phyloP scores from a whole-genome alignment of 2,888 invertebrate species.

The Drosophila vallismaia region DNA sequence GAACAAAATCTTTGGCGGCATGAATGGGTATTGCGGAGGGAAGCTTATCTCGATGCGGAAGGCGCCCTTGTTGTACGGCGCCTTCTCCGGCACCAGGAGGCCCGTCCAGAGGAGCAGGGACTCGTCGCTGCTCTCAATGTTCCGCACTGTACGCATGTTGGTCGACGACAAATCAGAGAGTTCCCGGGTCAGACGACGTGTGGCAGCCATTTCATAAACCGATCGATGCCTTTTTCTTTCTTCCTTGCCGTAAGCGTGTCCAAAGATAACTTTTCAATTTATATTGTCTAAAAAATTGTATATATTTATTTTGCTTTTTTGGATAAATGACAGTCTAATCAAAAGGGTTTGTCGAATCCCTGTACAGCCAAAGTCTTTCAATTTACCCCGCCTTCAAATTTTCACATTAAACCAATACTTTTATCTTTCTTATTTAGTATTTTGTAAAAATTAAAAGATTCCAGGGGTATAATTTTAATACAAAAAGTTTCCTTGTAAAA shows the following conservation, averaged over 20 bases:
- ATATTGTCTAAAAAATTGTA: slow-evolving; percentile 17
- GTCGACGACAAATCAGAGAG: slow-evolving; percentile 93
- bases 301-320: slow-evolving; percentile 11
- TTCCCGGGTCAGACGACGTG: slow-evolving; percentile 87
- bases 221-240: background rate
- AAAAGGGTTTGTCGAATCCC: slow-evolving; percentile 9
- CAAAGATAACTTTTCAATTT: slow-evolving; percentile 18
- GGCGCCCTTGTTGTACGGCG: slow-evolving; percentile 99
- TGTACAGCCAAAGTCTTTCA: background rate
- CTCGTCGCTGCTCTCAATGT: slow-evolving; percentile 96
- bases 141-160: slow-evolving; percentile 92
- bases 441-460: background rate
- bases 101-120: slow-evolving; percentile 98
- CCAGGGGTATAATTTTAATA: background rate
- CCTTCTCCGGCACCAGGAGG: slow-evolving; percentile 97
- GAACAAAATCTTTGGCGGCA: slow-evolving; percentile 99
- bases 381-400: slow-evolving; percentile 2
- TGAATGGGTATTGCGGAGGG: slow-evolving; percentile 99
- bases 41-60: slow-evolving; percentile 99
- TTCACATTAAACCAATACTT: no score
- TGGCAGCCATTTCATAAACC: slow-evolving; percentile 69
- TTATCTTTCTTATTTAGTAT: background rate
- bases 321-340: slow-evolving; percentile 14
- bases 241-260: background rate
- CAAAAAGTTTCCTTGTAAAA: slow-evolving; percentile 1